Percentiles rank a stretch among this genome's conserved stretches.
These are phyloP conservation scores for Conus canariensis DNA, from an alignment of 2,888 invertebrate species.

Conservation along the genomic window DNA sequence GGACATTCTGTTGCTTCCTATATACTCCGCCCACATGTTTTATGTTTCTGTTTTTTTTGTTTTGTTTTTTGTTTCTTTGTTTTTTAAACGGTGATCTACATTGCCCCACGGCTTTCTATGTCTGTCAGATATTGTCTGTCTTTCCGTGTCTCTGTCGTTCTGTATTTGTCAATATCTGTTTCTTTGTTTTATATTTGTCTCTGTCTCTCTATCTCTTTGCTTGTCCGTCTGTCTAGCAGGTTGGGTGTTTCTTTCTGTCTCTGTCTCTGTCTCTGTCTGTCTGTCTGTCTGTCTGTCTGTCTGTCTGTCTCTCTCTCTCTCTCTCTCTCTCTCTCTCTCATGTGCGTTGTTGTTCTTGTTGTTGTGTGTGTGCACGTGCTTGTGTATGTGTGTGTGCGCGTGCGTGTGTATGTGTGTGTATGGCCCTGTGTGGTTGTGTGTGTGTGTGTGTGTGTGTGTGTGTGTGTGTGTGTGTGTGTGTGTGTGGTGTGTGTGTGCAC, in stretches of 20 bases:
- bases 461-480: constrained; percentile 10
- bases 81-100: too few relatives aligned
- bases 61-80: too few relatives aligned
- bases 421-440: background rate
- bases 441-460: background rate
- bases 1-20: too few relatives aligned
- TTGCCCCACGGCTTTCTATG: too few relatives aligned
- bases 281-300: too few relatives aligned
- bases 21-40: too few relatives aligned
- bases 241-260: background rate
- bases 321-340: too few relatives aligned
- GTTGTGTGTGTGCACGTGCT: background rate
- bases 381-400: background rate
- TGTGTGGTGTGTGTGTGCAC: background rate
- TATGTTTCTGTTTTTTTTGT: too few relatives aligned
- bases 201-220: background rate
- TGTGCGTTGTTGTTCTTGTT: background rate
- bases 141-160: too few relatives aligned
- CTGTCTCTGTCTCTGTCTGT: background rate
- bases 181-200: background rate
- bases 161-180: too few relatives aligned
- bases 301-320: too few relatives aligned
- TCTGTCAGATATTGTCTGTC: too few relatives aligned
- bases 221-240: background rate
- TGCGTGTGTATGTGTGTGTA: background rate